Percentiles rank a stretch among this genome's conserved stretches.
Evolutionary conservation across 2,113 vertebrate genomes (phyloP).

Genomic region (Halichoeres trimaculatus): DNA sequence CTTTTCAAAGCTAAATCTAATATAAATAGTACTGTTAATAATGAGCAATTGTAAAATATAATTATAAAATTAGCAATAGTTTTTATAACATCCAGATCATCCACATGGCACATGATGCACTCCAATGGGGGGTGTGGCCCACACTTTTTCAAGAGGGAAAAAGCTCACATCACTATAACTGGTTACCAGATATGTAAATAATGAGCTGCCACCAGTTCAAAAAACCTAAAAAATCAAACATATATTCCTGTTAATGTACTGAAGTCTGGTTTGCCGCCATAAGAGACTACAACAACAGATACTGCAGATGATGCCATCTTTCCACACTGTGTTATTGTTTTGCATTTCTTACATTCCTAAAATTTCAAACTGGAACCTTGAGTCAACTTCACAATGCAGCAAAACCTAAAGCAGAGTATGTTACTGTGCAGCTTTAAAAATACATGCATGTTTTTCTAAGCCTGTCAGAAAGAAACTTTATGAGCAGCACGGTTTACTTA

Average conservation of each 20-base stretch:
- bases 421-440: slow-evolving; percentile 3
- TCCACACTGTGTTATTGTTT: not conserved
- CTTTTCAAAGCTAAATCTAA: too few species aligned
- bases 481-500: too few species aligned
- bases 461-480: not conserved
- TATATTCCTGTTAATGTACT: not conserved
- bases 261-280: not conserved
- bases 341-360: slow-evolving; percentile 30
- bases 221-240: too few species aligned
- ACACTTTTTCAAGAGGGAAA: not conserved
- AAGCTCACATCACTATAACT: too few species aligned
- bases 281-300: not conserved
- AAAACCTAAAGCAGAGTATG: not conserved
- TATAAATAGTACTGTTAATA: too few species aligned
- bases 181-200: not conserved
- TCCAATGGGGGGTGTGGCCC: slow-evolving; percentile 3
- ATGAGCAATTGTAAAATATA: not conserved
- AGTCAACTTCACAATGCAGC: not conserved
- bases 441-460: not conserved
- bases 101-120: not conserved
- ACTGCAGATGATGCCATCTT: not conserved
- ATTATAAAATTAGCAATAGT: too few species aligned
- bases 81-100: not conserved
- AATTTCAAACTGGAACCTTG: not conserved
- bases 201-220: too few species aligned